Conservation (phyloP, 2,113 vertebrate species). For the Circaetus gallicus region DNA sequence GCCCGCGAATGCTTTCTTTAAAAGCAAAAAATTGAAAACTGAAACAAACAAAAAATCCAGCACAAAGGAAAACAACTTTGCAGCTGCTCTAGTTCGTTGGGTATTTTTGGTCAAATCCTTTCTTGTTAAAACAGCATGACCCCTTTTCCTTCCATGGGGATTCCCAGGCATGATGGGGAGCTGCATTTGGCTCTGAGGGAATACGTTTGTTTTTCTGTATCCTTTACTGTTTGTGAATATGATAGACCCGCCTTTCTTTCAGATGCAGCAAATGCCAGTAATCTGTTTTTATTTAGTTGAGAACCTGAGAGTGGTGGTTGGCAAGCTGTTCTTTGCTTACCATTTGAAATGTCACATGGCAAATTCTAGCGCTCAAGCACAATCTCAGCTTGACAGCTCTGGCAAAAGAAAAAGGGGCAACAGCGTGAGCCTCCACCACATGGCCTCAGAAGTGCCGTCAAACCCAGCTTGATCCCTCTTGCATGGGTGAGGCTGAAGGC, state of each 20-base stretch:
- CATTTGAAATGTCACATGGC: conserved; percentile 37
- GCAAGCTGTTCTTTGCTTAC: conserved; percentile 12
- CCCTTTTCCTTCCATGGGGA: conserved; percentile 23
- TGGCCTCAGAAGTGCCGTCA: not conserved
- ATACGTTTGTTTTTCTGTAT: not conserved
- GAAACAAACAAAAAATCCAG: not conserved
- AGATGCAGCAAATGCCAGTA: not conserved
- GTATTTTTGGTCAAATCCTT: conserved; percentile 36
- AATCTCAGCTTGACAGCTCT: conserved; percentile 30
- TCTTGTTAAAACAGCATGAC: not conserved
- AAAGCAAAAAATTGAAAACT: not conserved
- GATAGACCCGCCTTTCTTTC: not conserved
- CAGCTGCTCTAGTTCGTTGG: not conserved
- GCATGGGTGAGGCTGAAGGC: not conserved
- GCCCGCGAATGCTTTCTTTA: not conserved
- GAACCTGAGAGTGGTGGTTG: conserved; percentile 20
- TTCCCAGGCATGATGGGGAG: conserved; percentile 15
- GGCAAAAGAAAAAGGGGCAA: conserved; percentile 40
- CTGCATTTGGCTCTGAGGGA: not conserved
- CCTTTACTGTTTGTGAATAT: not conserved
- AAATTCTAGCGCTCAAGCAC: not conserved
- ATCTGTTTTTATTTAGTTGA: conserved; percentile 12
- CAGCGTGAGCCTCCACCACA: not conserved
- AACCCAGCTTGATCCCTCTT: not conserved
- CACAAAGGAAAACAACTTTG: not conserved